A percentile compares a stretch with the other conserved stretches of the same genome.
These are phyloP conservation scores for Sinelater perroti DNA, from an alignment of 2,888 invertebrate species.

Conservation along the genomic window DNA sequence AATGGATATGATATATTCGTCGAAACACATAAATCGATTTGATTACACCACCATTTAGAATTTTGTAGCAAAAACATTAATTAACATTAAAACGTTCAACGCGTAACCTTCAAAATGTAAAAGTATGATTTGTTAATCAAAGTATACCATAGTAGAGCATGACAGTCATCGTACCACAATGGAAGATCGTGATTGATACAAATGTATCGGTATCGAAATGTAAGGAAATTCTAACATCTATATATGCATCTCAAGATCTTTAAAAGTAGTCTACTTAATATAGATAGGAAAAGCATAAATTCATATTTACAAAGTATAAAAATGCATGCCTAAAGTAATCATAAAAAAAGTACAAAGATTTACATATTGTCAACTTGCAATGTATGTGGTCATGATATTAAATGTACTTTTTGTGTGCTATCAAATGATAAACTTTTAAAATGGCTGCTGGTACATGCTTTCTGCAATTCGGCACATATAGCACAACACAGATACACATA, in stretches of 20 bases:
- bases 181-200: conserved; percentile 52
- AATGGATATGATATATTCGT: conserved; percentile 43
- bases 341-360: conserved; percentile 40
- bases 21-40: conserved; percentile 29
- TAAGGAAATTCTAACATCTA: conserved; percentile 33
- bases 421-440: conserved; percentile 30
- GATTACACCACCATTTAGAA: conserved; percentile 36
- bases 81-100: conserved; percentile 26
- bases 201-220: conserved; percentile 40
- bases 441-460: conserved; percentile 45
- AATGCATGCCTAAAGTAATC: conserved; percentile 43
- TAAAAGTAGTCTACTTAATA: conserved; percentile 26
- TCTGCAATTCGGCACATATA: conserved; percentile 54
- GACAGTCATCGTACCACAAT: conserved; percentile 37
- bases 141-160: conserved; percentile 25
- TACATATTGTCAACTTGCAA: conserved; percentile 48
- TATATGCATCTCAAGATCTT: conserved; percentile 30
- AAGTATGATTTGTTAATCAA: conserved; percentile 21
- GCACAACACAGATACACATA: conserved; percentile 57
- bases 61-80: conserved; percentile 33
- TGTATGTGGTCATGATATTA: conserved; percentile 40
- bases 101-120: conserved; percentile 12
- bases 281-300: conserved; percentile 29
- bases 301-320: conserved; percentile 37
- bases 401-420: conserved; percentile 35